Evolutionary conservation across 2,888 invertebrate genomes (phyloP), one percentile per base, ranked within the genome.

Genomic region (Diadromus collaris): DNA sequence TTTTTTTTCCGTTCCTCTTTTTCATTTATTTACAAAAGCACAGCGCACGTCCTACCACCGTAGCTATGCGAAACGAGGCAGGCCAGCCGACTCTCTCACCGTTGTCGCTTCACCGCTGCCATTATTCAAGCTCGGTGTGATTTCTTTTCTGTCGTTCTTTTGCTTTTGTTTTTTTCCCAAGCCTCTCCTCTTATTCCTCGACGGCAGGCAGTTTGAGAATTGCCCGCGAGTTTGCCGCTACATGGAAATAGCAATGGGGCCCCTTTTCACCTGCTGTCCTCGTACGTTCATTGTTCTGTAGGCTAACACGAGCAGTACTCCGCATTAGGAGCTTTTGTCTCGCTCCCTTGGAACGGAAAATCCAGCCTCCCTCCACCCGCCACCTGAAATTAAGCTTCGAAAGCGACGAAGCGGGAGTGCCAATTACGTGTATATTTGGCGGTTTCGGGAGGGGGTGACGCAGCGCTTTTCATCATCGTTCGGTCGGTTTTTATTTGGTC

Each of bases 341-440:
- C 69, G 73, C 65, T 65, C 54, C 60, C 56, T 69, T 76, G 69
- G 34, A 73, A 73, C 73, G 73, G 79, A 76, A 79, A 73, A 72
- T 60, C 60, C 29, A 38, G 16, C 13, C 38, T 5, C 38, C 38
- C 16, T 38, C 38, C 10, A 10, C 34, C 38, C 4, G n/a, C 27
- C n/a, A 48, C 5, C 19, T 9, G 13, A 56, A 29, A 16, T 27
- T 56, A 27, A 56, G 54, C 29, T 56, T 56, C 54, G 54, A 56
- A 13, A 56, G 24, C 19, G 48, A 46, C 4, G 34, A 51, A 38
- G 32, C 44, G 19, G 72, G 68, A 69, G 69, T 58, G 44, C 65
- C 76, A 79, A 79, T 76, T 79, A 60, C 34, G 58, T 24, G 46
- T 64, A 73, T 54, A 73, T 69, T 76, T 29, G 13, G 48, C 29